Evolutionary conservation across 2,888 invertebrate species (phyloP).

Genomic region (Drosophila niveifrons): DNA sequence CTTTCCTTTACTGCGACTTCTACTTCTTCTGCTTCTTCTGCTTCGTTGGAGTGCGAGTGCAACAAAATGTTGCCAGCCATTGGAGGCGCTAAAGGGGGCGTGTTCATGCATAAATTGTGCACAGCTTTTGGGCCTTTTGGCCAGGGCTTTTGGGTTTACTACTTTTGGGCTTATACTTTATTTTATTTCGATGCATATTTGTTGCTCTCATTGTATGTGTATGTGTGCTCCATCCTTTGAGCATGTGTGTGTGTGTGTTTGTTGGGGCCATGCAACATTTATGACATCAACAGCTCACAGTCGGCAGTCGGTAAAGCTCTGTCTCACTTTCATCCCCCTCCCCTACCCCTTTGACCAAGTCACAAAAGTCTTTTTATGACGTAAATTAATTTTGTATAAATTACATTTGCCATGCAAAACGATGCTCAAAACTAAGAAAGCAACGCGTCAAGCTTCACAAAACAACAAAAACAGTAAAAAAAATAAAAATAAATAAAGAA

Average conservation of each 20-base stretch:
- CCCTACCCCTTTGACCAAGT: not conserved
- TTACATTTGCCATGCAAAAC: conserved; percentile 65
- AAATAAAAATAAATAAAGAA: conserved; percentile 10
- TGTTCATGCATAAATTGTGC: conserved; percentile 77
- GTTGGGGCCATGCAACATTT: conserved; percentile 70
- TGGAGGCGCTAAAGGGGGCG: conserved; percentile 48
- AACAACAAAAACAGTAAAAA: conserved; percentile 21
- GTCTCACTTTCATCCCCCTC: not conserved
- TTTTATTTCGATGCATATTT: conserved; percentile 74
- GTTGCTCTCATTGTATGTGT: conserved; percentile 32
- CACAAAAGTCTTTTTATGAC: conserved; percentile 64
- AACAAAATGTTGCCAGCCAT: conserved; percentile 60
- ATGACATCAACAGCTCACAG: conserved; percentile 65
- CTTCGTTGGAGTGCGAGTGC: conserved; percentile 47
- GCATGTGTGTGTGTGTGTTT: conserved; percentile 21
- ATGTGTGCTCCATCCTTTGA: not conserved
- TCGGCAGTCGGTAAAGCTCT: conserved; percentile 1
- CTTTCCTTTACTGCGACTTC: conserved; percentile 8
- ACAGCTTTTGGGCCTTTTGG: conserved; percentile 73
- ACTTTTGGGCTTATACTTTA: conserved; percentile 77
- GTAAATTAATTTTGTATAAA: conserved; percentile 77
- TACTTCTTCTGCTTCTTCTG: not conserved
- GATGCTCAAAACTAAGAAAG: conserved; percentile 43
- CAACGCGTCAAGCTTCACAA: conserved; percentile 37
- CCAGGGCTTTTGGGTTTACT: conserved; percentile 74